These are phyloP conservation scores for Neomicropteryx cornuta DNA, from an alignment of 1,140 invertebrate genomes.

Conservation along the genomic window DNA sequence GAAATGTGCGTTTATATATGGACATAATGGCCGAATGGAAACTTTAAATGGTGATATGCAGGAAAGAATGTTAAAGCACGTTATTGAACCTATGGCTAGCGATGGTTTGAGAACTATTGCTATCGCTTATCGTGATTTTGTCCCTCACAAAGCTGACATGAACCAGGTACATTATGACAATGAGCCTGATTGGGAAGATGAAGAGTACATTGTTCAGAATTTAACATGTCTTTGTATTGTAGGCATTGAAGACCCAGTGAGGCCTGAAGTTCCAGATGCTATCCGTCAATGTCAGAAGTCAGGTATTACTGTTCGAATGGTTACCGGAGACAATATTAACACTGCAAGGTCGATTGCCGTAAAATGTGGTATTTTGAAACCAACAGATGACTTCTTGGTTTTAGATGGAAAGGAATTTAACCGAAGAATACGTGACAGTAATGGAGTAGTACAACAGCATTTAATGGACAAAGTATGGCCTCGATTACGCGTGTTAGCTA, in stretches of 20 bases:
- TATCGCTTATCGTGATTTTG: conserved; percentile 66
- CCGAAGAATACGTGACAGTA: conserved; percentile 57
- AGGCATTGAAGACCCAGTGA: conserved; percentile 82
- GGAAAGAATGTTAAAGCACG: conserved; percentile 62
- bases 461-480: conserved; percentile 79
- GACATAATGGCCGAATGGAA: conserved; percentile 58
- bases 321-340: conserved; percentile 85
- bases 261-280: conserved; percentile 73
- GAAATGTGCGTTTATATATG: conserved; percentile 66
- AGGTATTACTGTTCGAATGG: conserved; percentile 84
- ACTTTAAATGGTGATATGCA: conserved; percentile 63
- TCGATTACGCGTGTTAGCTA: conserved; percentile 68
- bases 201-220: conserved; percentile 60
- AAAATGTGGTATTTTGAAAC: conserved; percentile 75
- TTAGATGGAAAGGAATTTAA: conserved; percentile 86
- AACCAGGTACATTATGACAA: conserved; percentile 57
- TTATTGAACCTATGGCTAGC: conserved; percentile 84
- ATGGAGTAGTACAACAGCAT: conserved; percentile 59
- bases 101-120: conserved; percentile 79
- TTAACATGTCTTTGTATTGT: conserved; percentile 73
- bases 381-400: conserved; percentile 69
- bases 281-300: conserved; percentile 72
- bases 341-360: conserved; percentile 78
- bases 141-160: conserved; percentile 56
- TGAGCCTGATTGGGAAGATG: conserved; percentile 82